Conservation (phyloP, 2,113 vertebrate species). For the Plecturocebus donacophilus region DNA sequence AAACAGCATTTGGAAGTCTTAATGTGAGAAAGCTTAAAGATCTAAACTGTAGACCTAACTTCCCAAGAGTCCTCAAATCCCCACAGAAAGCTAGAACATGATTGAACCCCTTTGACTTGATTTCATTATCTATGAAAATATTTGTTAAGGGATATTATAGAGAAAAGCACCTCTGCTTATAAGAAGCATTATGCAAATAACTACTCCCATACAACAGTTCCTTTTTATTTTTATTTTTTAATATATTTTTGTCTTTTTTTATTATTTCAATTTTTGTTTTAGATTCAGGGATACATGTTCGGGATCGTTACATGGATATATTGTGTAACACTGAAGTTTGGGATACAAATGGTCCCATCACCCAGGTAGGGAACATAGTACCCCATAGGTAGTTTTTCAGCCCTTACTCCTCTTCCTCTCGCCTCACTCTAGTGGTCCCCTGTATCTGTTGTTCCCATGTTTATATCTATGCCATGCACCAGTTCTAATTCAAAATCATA, state of each 20-base stretch:
- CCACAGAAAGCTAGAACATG: background rate
- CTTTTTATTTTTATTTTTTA: no score
- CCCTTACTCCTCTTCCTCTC: no score
- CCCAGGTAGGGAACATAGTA: no score
- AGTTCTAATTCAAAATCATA: background rate
- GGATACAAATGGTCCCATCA: no score
- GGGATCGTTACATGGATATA: no score
- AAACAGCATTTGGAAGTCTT: background rate
- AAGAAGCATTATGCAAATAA: background rate
- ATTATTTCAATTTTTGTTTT: no score
- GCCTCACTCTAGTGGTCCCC: no score
- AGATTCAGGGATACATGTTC: no score
- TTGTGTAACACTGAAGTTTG: no score
- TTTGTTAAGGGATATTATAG: background rate
- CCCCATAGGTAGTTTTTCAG: no score
- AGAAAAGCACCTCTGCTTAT: background rate
- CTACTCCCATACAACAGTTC: background rate
- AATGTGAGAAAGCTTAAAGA: background rate
- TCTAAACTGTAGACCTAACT: background rate
- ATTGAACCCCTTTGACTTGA: background rate
- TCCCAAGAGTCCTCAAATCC: background rate
- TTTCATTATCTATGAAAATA: background rate
- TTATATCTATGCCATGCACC: background rate
- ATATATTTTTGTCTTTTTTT: no score
- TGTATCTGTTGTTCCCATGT: no score